These are phyloP conservation scores for Gasterosteus aculeatus DNA, from an alignment of 2,113 vertebrate genomes.

Conservation along the genomic window DNA sequence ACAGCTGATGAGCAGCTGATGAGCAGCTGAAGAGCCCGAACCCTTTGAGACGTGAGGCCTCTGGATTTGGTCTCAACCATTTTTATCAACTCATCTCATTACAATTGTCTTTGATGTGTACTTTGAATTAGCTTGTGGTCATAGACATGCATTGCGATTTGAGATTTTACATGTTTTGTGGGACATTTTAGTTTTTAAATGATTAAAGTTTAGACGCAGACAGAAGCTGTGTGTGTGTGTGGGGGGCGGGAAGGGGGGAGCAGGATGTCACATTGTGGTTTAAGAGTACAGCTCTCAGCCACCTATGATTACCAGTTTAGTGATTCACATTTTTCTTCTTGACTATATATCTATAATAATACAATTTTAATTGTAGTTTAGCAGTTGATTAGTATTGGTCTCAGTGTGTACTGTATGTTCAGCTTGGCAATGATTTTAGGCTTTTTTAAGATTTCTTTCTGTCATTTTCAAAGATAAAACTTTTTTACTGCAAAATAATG, in stretches of 20 bases:
- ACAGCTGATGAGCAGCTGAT: neutral
- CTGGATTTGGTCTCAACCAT: constrained; percentile 1
- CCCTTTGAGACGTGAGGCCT: neutral
- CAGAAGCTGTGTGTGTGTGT: neutral
- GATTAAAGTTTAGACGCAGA: neutral
- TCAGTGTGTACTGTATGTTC: neutral
- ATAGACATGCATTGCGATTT: neutral
- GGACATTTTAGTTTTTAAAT: neutral
- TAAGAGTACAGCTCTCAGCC: too few relatives aligned
- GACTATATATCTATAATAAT: neutral
- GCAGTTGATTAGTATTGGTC: neutral
- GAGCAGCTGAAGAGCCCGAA: neutral
- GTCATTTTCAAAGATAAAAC: neutral
- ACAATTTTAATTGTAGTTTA: neutral
- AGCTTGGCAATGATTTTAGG: neutral
- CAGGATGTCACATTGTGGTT: too few relatives aligned
- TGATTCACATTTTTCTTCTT: neutral
- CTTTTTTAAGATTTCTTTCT: neutral
- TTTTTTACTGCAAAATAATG: neutral
- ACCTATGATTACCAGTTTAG: neutral
- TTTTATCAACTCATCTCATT: neutral
- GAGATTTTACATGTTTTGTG: neutral
- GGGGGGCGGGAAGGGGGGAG: neutral
- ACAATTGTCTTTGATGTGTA: neutral
- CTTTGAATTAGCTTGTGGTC: neutral